Conservation (phyloP, 2,888 invertebrate species). For the Drosophila helvetica region DNA sequence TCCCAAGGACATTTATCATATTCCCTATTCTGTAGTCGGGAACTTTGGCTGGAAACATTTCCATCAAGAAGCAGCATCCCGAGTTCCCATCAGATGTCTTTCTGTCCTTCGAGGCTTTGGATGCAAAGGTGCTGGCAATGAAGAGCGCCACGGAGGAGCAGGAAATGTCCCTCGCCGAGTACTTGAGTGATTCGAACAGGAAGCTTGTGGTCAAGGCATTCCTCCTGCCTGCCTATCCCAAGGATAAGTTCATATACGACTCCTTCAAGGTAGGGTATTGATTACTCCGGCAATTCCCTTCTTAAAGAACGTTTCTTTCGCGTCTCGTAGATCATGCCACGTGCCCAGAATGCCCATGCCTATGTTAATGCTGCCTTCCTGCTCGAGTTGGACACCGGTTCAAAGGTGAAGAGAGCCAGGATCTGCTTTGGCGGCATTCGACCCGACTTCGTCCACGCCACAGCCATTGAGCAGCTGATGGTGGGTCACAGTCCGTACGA, state of each 20-base stretch:
- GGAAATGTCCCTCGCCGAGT: conserved; percentile 85
- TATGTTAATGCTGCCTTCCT: conserved; percentile 91
- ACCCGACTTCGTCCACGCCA: conserved; percentile 86
- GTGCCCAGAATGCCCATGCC: conserved; percentile 91
- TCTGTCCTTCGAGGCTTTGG: conserved; percentile 84
- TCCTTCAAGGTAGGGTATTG: conserved; percentile 87
- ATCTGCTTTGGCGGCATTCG: conserved; percentile 88
- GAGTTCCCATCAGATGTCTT: conserved; percentile 90
- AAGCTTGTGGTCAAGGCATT: conserved; percentile 87
- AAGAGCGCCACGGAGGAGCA: conserved; percentile 83
- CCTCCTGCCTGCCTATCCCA: conserved; percentile 85
- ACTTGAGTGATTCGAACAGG: conserved; percentile 86
- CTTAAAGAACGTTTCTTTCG: too few species aligned
- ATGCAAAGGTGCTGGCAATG: conserved; percentile 66
- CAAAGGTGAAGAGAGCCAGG: conserved; percentile 83
- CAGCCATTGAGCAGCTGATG: conserved; percentile 85
- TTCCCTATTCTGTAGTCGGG: conserved; percentile 85
- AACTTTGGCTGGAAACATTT: conserved; percentile 89
- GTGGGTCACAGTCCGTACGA: conserved; percentile 84
- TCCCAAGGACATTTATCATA: rapidly evolving
- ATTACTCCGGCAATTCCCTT: background rate
- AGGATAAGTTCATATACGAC: conserved; percentile 85
- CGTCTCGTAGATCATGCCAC: conserved; percentile 87
- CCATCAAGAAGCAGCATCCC: conserved; percentile 87
- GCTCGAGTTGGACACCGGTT: conserved; percentile 85